Evolutionary conservation across 2,888 invertebrate species (phyloP).

Genomic region (Caenorhabditis wallacei): DNA sequence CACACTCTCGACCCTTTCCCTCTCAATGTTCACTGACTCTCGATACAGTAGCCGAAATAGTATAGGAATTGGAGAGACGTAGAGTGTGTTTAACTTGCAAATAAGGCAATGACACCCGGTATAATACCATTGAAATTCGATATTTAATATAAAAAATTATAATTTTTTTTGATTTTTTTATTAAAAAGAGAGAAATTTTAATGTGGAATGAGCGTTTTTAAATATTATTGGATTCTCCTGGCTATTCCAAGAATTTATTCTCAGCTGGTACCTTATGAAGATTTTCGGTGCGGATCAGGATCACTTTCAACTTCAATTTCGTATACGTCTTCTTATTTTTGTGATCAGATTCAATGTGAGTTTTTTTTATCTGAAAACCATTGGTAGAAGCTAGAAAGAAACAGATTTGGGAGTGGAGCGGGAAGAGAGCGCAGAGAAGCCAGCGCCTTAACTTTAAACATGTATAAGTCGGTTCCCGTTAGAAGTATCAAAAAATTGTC

Average conservation of each 20-base stretch:
- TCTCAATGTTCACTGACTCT: conserved; percentile 23
- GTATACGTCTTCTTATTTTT: conserved; percentile 54
- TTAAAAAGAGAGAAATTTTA: not conserved
- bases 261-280: conserved; percentile 55
- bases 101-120: conserved; percentile 23
- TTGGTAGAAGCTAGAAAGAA: not conserved
- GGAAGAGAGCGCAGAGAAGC: too few relatives aligned
- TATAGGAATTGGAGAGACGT: conserved; percentile 34
- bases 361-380: not conserved
- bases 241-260: not conserved
- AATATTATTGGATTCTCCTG: not conserved
- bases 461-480: too few relatives aligned
- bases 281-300: conserved; percentile 57
- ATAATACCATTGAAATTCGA: not conserved
- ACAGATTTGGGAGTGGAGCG: too few relatives aligned
- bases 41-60: conserved; percentile 28
- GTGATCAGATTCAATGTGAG: conserved; percentile 64
- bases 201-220: not conserved
- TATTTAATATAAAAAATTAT: not conserved
- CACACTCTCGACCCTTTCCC: not conserved
- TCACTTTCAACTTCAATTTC: conserved; percentile 43
- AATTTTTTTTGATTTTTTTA: too few relatives aligned
- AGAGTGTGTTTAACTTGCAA: conserved; percentile 58
- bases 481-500: too few relatives aligned
- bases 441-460: too few relatives aligned